phyloP scores from a whole-genome alignment of 2,888 invertebrate species.

The Lymantria monacha region DNA sequence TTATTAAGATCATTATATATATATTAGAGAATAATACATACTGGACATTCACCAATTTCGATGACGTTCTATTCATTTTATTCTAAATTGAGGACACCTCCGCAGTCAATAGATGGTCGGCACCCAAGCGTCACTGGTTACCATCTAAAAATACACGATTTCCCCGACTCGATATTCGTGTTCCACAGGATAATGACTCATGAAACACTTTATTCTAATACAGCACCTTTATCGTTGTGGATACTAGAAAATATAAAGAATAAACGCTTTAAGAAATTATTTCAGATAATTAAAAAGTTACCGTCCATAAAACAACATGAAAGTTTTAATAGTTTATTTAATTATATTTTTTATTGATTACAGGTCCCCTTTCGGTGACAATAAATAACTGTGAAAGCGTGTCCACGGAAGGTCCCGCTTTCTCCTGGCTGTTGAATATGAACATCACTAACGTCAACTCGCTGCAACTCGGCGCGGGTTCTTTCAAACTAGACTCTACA shows the following conservation, averaged over 20 bases:
- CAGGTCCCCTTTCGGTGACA: constrained; percentile 84
- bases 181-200: constrained; percentile 77
- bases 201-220: constrained; percentile 24
- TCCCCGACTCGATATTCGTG: constrained; percentile 67
- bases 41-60: background rate
- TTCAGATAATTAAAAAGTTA: background rate
- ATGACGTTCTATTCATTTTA: background rate
- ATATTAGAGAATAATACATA: background rate
- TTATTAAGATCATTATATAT: constrained; percentile 15
- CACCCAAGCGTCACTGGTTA: constrained; percentile 49
- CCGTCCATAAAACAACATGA: background rate
- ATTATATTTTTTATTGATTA: constrained; percentile 32
- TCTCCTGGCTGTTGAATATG: constrained; percentile 85
- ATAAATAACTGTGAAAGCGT: constrained; percentile 83
- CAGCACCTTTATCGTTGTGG: background rate
- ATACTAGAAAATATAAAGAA: background rate
- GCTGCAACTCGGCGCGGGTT: constrained; percentile 80
- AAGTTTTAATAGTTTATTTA: background rate
- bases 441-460: constrained; percentile 80
- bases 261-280: background rate
- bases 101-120: constrained; percentile 38
- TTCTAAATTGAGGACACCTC: constrained; percentile 25
- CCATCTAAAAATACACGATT: constrained; percentile 73
- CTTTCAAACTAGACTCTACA: constrained; percentile 84
- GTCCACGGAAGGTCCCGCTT: constrained; percentile 83